A percentile compares a stretch with the other conserved stretches of the same genome.
Conservation (phyloP, 2,797 vertebrate species). For the Parotocinclus haroldoi region DNA sequence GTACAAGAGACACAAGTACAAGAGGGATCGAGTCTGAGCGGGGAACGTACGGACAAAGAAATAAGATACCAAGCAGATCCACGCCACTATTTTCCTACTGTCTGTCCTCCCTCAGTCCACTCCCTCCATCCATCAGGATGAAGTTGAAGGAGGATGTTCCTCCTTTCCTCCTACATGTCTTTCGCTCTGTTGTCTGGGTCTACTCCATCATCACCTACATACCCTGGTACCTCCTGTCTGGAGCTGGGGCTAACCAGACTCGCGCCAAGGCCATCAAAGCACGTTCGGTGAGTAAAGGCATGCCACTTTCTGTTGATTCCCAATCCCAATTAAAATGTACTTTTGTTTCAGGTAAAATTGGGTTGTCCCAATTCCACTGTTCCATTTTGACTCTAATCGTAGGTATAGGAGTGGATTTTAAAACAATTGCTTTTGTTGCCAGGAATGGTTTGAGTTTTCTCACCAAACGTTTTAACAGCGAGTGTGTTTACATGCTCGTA, state of each 20-base stretch:
- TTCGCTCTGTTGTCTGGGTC: constrained; percentile 86
- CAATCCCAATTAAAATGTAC: too few relatives aligned
- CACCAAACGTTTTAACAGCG: too few relatives aligned
- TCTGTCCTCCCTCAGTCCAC: constrained; percentile 12
- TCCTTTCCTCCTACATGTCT: constrained; percentile 85
- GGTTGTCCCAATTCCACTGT: too few relatives aligned
- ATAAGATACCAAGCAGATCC: too few relatives aligned
- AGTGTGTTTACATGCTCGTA: too few relatives aligned
- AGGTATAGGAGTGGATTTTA: too few relatives aligned
- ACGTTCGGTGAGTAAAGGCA: constrained; percentile 64
- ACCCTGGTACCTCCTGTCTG: constrained; percentile 91
- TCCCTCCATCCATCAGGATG: constrained; percentile 67
- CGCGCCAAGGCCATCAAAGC: constrained; percentile 84
- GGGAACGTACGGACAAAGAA: too few relatives aligned
- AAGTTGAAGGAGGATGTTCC: constrained; percentile 94
- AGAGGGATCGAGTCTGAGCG: neutral
- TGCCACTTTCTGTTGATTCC: neutral
- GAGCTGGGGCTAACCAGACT: constrained; percentile 72
- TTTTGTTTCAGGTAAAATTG: too few relatives aligned
- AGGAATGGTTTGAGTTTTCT: too few relatives aligned
- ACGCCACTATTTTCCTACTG: neutral
- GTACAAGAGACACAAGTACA: neutral
- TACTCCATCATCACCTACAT: constrained; percentile 91
- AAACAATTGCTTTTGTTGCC: too few relatives aligned
- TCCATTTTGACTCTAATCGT: too few relatives aligned